Percentiles rank a stretch among this genome's conserved stretches.
phyloP scores from a whole-genome alignment of 2,797 vertebrate species.

The Megaceryle alcyon region DNA sequence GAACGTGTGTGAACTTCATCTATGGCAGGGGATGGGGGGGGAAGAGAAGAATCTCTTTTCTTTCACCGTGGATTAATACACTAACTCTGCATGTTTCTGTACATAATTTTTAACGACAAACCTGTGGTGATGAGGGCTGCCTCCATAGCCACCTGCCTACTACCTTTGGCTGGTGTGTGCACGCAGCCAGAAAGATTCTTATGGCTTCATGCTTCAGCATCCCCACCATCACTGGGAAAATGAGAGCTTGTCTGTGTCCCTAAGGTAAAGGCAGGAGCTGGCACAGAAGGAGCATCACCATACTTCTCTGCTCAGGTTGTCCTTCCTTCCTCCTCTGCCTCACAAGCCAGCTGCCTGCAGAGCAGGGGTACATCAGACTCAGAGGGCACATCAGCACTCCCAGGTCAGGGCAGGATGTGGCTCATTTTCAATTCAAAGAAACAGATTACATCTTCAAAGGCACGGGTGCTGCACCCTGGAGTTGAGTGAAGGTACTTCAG shows the following conservation, averaged over 20 bases:
- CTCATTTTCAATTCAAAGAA: not conserved
- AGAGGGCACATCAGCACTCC: rapidly evolving
- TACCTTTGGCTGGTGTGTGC: not conserved
- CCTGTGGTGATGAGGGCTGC: not conserved
- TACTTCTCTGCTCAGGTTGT: not conserved
- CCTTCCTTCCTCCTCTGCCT: not conserved
- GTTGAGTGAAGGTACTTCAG: not conserved
- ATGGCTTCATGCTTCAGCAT: not conserved
- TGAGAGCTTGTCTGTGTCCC: rapidly evolving
- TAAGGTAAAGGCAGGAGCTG: rapidly evolving
- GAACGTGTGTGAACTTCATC: not conserved
- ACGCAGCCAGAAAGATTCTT: not conserved
- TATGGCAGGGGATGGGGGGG: conserved; percentile 15
- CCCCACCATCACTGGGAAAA: not conserved
- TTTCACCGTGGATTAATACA: not conserved
- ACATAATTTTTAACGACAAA: not conserved
- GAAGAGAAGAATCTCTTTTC: not conserved
- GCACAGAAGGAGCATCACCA: not conserved
- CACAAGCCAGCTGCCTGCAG: rapidly evolving
- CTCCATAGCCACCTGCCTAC: not conserved
- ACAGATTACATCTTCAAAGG: not conserved
- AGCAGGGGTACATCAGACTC: rapidly evolving
- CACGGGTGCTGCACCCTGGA: not conserved
- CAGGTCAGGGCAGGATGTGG: not conserved
- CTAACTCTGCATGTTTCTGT: not conserved